phyloP scores from a whole-genome alignment of 2,113 vertebrate genomes.

The Capra hircus region DNA sequence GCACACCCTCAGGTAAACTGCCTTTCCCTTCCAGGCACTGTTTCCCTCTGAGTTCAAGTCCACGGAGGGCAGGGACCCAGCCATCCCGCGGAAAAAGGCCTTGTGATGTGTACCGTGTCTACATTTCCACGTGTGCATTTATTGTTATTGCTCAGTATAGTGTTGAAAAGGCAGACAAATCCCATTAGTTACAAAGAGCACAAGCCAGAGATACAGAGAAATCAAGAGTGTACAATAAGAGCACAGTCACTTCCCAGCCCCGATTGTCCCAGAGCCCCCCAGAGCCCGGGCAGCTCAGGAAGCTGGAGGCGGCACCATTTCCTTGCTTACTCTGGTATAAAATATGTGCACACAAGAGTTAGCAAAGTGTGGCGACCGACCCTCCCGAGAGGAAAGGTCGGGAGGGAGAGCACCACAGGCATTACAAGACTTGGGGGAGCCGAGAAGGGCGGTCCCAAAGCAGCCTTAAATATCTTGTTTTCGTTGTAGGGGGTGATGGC shows the following conservation, averaged over 20 bases:
- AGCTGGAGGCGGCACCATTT: conserved; percentile 63
- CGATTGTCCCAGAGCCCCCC: neutral
- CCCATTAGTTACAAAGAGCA: conserved; percentile 70
- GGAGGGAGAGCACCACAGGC: conserved; percentile 61
- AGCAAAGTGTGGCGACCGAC: conserved; percentile 54
- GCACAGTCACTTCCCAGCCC: conserved; percentile 34
- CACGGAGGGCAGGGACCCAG: neutral
- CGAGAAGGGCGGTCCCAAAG: neutral
- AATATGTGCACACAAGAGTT: conserved; percentile 64
- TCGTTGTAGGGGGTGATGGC: neutral
- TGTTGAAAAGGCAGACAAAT: conserved; percentile 61
- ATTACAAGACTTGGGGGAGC: conserved; percentile 31
- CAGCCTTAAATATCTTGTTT: neutral
- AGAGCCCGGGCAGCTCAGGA: neutral
- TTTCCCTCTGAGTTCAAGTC: neutral
- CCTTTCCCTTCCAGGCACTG: conserved; percentile 27
- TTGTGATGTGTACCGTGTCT: conserved; percentile 61
- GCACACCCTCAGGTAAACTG: neutral
- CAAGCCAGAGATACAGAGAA: conserved; percentile 72
- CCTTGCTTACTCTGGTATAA: conserved; percentile 51
- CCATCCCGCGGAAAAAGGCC: conserved; percentile 39
- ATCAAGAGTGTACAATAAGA: conserved; percentile 63
- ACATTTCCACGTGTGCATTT: conserved; percentile 73
- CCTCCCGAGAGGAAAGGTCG: conserved; percentile 28
- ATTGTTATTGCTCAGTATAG: conserved; percentile 61